phyloP scores from a whole-genome alignment of 1,140 invertebrate genomes.

The Sinonovacula constricta region DNA sequence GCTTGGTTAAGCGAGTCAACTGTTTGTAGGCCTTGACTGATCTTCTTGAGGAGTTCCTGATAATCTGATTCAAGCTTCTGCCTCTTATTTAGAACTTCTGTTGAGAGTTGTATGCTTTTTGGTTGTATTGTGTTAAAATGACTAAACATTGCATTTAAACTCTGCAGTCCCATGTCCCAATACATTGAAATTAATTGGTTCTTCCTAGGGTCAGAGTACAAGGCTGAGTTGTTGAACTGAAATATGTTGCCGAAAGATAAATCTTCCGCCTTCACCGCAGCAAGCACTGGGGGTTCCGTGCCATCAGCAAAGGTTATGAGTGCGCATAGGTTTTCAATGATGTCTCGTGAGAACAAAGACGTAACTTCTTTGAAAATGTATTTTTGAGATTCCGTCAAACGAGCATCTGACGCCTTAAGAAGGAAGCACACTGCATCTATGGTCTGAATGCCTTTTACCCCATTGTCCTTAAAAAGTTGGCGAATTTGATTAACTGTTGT shows the following conservation, averaged over 20 bases:
- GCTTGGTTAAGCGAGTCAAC: background rate
- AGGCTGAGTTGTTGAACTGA: conserved; percentile 8
- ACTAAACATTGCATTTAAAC: conserved; percentile 10
- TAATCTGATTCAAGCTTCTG: background rate
- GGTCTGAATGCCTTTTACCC: background rate
- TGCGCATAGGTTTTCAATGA: background rate
- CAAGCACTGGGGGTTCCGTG: background rate
- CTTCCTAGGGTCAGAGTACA: background rate
- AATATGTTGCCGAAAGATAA: background rate
- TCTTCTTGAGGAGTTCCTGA: background rate
- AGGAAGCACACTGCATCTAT: too few relatives aligned
- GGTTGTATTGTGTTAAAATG: background rate
- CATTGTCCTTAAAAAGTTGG: background rate
- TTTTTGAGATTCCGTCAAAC: background rate
- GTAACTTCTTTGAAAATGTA: background rate
- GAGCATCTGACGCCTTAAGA: conserved; percentile 16
- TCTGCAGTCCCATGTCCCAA: conserved; percentile 21
- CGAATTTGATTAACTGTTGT: conserved; percentile 2
- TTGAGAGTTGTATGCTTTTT: conserved; percentile 2
- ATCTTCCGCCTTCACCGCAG: background rate
- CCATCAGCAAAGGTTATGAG: conserved; percentile 9
- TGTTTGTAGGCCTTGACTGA: background rate
- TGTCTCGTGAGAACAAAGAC: background rate
- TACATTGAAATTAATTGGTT: conserved; percentile 14
- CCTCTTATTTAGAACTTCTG: background rate